Conservation (phyloP, 2,797 vertebrate species). For the Ptychobarbus kaznakovi region DNA sequence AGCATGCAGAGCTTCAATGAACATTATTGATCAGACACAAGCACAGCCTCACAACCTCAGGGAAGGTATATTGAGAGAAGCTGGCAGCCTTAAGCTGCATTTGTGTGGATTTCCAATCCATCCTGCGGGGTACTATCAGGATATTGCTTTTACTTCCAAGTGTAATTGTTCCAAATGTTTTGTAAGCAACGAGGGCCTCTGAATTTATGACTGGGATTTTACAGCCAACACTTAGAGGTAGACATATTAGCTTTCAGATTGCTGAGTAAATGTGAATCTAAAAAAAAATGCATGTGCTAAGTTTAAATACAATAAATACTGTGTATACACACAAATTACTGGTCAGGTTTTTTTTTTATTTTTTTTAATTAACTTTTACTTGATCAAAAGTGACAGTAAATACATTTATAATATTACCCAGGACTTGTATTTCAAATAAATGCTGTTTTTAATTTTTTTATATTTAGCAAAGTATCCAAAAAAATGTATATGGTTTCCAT, state of each 20-base stretch:
- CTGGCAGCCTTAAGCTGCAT: constrained; percentile 27
- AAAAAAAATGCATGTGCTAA: background rate
- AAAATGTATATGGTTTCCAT: too few relatives aligned
- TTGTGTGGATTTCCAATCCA: constrained; percentile 40
- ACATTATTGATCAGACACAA: constrained; percentile 55
- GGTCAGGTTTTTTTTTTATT: background rate
- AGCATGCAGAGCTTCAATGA: constrained; percentile 56
- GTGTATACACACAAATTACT: background rate
- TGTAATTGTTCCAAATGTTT: constrained; percentile 51
- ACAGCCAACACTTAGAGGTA: constrained; percentile 18
- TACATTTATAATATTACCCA: background rate
- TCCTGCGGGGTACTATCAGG: constrained; percentile 2
- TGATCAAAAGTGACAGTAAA: background rate
- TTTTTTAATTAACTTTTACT: background rate
- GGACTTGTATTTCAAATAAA: background rate
- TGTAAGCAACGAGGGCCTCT: constrained; percentile 29
- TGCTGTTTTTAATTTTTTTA: too few relatives aligned
- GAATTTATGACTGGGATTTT: constrained; percentile 31
- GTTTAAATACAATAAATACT: background rate
- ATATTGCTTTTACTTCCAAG: constrained; percentile 48
- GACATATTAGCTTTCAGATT: constrained; percentile 17
- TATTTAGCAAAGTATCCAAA: too few relatives aligned
- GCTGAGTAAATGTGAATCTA: background rate
- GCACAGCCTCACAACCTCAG: constrained; percentile 33
- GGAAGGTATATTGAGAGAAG: constrained; percentile 26